Evolutionary conservation across 2,797 vertebrate species (phyloP).

Genomic region (Tarsius wallacei): DNA sequence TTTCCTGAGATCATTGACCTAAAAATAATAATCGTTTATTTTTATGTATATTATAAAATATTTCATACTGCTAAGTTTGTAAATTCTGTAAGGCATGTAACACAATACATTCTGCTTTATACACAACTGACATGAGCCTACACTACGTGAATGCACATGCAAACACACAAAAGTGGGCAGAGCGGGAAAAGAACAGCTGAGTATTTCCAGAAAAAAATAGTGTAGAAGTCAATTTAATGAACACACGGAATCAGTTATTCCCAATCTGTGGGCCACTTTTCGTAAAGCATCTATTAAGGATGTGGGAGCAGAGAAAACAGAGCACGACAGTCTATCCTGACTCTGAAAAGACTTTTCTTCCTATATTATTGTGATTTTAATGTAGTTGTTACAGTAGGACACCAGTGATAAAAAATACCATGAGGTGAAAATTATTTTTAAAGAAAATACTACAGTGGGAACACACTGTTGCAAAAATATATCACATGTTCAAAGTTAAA

Average conservation of each 20-base stretch:
- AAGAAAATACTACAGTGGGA: not conserved
- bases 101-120: not conserved
- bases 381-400: not conserved
- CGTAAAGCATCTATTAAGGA: not conserved
- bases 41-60: not conserved
- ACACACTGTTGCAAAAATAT: not conserved
- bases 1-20: slow-evolving; percentile 4
- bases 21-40: slow-evolving; percentile 9
- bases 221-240: not conserved
- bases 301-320: not conserved
- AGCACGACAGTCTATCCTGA: not conserved
- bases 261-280: not conserved
- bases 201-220: not conserved
- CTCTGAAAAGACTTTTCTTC: not conserved
- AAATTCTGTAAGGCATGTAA: not conserved
- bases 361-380: slow-evolving; percentile 13
- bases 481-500: not conserved
- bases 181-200: not conserved
- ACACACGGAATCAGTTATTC: not conserved
- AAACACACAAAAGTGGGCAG: too few species aligned
- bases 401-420: not conserved
- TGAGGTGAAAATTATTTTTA: not conserved
- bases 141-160: not conserved
- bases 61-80: slow-evolving; percentile 10
- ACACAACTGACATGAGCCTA: not conserved